Conservation (phyloP, 2,888 invertebrate genomes). For the Drosophila recens region DNA sequence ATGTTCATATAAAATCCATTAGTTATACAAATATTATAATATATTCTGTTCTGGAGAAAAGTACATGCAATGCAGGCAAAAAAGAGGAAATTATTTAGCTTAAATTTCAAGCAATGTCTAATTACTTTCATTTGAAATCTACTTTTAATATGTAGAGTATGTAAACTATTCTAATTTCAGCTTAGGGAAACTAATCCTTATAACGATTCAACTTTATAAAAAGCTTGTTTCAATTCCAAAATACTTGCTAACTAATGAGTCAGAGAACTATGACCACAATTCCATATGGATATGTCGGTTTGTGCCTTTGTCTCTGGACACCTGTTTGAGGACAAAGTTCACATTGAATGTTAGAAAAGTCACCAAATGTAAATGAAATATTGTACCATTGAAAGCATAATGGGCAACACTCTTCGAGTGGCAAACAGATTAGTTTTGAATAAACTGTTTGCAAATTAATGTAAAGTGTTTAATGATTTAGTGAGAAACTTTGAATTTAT, state of each 20-base stretch:
- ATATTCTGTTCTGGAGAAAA: too few species aligned
- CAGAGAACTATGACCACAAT: conserved; percentile 24
- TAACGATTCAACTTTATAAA: not conserved
- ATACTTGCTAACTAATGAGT: conserved; percentile 45
- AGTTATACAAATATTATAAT: too few species aligned
- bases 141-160: not conserved
- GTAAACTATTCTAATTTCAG: not conserved
- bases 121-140: not conserved
- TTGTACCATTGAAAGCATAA: not conserved
- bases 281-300: conserved; percentile 29
- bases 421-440: not conserved
- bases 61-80: too few species aligned
- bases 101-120: not conserved
- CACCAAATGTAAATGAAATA: not conserved
- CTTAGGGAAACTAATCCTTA: not conserved
- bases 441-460: not conserved
- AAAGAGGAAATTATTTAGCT: too few species aligned
- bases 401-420: not conserved
- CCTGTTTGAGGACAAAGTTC: not conserved
- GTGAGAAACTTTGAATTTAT: not conserved
- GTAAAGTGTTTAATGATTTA: not conserved
- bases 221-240: not conserved
- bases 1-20: too few species aligned
- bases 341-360: not conserved
- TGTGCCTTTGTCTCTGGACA: not conserved